phyloP scores from a whole-genome alignment of 2,797 vertebrate species.

The Avahi laniger region DNA sequence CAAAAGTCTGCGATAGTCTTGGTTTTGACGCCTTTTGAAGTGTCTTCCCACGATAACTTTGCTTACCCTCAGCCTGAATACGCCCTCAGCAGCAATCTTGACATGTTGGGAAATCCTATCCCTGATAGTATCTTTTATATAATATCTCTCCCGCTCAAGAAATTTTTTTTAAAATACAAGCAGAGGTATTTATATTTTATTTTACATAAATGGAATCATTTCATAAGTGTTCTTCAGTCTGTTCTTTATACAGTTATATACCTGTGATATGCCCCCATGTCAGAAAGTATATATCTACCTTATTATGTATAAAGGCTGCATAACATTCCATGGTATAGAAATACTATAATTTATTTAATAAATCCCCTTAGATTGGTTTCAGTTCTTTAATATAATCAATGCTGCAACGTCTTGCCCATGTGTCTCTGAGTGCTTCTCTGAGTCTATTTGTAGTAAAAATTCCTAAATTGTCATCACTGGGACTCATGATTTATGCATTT shows the following conservation, averaged over 20 bases:
- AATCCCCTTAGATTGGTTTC: background rate
- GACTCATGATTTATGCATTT: conserved; percentile 2
- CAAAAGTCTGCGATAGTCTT: background rate
- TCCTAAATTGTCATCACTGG: background rate
- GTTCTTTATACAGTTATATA: background rate
- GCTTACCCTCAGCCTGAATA: background rate
- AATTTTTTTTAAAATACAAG: background rate
- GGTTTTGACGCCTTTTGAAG: background rate
- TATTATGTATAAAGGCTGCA: background rate
- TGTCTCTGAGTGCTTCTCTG: background rate
- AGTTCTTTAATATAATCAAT: background rate
- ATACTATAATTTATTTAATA: conserved; percentile 9
- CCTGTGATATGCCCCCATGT: background rate
- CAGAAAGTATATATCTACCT: background rate
- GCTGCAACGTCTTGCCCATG: background rate
- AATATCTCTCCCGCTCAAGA: background rate
- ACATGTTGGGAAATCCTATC: no score
- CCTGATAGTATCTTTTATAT: background rate
- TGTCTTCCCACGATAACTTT: background rate
- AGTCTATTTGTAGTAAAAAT: conserved; percentile 2
- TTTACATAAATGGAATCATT: conserved; percentile 1
- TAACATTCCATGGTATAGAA: background rate
- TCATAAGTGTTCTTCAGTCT: background rate
- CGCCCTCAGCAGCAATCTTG: background rate
- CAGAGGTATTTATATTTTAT: background rate